Conservation (phyloP, 1,140 invertebrate genomes). For the Oedothorax gibbosus region DNA sequence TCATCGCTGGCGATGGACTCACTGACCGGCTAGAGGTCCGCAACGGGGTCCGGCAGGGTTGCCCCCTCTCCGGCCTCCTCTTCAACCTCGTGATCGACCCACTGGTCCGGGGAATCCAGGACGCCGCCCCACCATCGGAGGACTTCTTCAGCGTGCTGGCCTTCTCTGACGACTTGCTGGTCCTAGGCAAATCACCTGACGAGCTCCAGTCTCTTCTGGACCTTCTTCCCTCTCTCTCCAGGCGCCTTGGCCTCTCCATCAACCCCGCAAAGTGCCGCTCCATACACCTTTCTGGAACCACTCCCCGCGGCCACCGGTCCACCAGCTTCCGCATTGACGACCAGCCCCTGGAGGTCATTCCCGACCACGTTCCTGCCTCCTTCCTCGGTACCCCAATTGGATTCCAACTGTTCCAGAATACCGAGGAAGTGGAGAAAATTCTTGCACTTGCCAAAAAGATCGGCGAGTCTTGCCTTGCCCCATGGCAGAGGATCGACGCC, state of each 20-base stretch:
- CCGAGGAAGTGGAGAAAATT: background rate
- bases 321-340: background rate
- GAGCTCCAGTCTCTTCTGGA: background rate
- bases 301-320: background rate
- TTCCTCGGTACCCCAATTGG: constrained; percentile 26
- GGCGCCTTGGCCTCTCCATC: background rate
- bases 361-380: background rate
- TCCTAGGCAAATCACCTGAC: background rate
- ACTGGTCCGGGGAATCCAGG: background rate
- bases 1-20: too few species aligned
- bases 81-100: background rate
- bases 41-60: background rate
- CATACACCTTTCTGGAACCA: background rate
- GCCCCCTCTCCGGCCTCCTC: background rate
- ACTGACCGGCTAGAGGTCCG: too few species aligned
- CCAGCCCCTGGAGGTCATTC: background rate
- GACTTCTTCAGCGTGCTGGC: background rate
- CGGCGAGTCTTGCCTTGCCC: background rate
- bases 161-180: background rate
- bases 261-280: background rate
- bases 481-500: background rate
- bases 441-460: background rate
- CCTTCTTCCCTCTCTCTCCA: background rate
- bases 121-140: too few species aligned
- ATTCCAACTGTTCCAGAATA: background rate